Evolutionary conservation across 2,888 invertebrate genomes (phyloP).

Genomic region (Philereme vetulata): DNA sequence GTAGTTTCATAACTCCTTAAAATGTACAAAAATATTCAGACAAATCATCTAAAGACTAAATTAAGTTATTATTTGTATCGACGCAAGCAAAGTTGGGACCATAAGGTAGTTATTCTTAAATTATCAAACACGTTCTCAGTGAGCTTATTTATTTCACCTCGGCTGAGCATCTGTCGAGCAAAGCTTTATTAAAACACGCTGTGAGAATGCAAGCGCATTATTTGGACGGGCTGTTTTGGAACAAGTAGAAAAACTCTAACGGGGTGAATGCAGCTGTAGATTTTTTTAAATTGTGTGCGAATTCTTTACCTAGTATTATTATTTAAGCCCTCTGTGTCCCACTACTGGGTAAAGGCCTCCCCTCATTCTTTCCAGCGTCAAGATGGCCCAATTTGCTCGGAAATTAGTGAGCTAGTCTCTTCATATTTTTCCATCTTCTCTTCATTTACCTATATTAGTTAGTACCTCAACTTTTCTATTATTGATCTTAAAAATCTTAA

Average conservation of each 20-base stretch:
- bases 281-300: background rate
- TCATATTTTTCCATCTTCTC: too few species aligned
- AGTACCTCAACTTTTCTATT: too few species aligned
- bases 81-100: constrained; percentile 3
- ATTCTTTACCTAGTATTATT: background rate
- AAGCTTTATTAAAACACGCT: constrained; percentile 51
- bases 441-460: too few species aligned
- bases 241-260: background rate
- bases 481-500: too few species aligned
- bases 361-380: background rate
- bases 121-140: constrained; percentile 41
- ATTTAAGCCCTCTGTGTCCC: background rate
- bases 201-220: constrained; percentile 46
- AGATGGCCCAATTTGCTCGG: too few species aligned
- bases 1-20: too few species aligned
- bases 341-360: background rate
- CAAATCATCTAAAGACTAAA: too few species aligned
- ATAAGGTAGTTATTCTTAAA: constrained; percentile 30
- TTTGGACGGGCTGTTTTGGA: constrained; percentile 37
- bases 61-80: too few species aligned
- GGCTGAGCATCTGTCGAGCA: constrained; percentile 45
- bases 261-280: too few species aligned
- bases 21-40: too few species aligned
- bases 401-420: too few species aligned
- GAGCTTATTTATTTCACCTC: constrained; percentile 46